A percentile compares a stretch with the other conserved stretches of the same genome.
These are phyloP conservation scores for Polia nebulosa DNA, from an alignment of 2,888 invertebrate species.

Conservation along the genomic window DNA sequence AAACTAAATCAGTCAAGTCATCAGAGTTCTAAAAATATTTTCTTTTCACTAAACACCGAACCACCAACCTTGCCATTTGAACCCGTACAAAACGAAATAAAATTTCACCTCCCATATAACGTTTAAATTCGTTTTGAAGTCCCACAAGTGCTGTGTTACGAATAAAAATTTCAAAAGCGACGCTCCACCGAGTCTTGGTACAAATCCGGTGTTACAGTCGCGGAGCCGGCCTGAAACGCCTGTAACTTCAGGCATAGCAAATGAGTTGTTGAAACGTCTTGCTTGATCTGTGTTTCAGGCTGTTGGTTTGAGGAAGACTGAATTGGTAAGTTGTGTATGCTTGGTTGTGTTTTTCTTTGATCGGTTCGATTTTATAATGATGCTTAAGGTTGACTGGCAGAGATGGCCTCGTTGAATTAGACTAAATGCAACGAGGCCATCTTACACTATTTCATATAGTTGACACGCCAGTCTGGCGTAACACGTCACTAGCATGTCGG, in stretches of 20 bases:
- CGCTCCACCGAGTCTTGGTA: constrained; percentile 61
- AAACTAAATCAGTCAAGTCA: constrained; percentile 1
- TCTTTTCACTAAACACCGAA: neutral
- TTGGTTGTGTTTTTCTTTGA: neutral
- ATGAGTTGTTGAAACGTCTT: constrained; percentile 63
- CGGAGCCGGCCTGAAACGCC: constrained; percentile 48
- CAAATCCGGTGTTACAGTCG: constrained; percentile 53
- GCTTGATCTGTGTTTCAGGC: constrained; percentile 17
- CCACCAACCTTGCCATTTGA: constrained; percentile 3
- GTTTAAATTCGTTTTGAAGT: constrained; percentile 66
- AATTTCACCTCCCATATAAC: constrained; percentile 46
- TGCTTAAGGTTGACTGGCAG: too few species aligned
- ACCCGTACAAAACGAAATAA: constrained; percentile 38
- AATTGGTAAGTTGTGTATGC: constrained; percentile 23
- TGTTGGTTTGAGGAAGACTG: constrained; percentile 22
- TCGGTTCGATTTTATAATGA: neutral
- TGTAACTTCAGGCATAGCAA: constrained; percentile 65
- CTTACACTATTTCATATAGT: too few species aligned
- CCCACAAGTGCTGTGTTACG: constrained; percentile 63
- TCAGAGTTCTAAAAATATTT: constrained; percentile 14
- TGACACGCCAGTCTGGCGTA: too few species aligned
- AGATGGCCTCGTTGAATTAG: too few species aligned
- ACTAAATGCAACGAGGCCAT: too few species aligned
- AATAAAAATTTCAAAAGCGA: constrained; percentile 68
- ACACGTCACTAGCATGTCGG: too few species aligned